A percentile compares a stretch with the other conserved stretches of the same genome.
Evolutionary conservation across 2,888 invertebrate genomes (phyloP).

Genomic region (Epistrophella euchroma): DNA sequence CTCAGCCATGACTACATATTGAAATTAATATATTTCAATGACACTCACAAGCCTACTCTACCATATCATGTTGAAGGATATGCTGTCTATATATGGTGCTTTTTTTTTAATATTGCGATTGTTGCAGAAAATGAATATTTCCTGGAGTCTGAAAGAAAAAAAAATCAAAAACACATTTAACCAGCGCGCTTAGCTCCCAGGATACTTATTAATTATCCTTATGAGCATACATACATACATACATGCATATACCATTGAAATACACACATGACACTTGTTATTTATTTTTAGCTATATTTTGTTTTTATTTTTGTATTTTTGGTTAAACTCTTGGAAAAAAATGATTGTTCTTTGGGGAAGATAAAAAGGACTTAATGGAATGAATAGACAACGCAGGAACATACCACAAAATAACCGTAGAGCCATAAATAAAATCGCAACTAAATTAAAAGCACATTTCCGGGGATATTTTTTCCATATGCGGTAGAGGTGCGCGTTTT

Average conservation of each 20-base stretch:
- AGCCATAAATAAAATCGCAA: slow-evolving; percentile 67
- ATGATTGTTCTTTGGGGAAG: slow-evolving; percentile 11
- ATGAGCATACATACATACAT: background rate
- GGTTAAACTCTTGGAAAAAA: slow-evolving; percentile 9
- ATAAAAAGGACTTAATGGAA: slow-evolving; percentile 30
- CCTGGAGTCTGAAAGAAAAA: background rate
- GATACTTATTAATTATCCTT: slow-evolving; percentile 65
- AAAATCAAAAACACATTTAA: slow-evolving; percentile 45
- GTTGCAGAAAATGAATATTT: slow-evolving; percentile 34
- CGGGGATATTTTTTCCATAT: background rate
- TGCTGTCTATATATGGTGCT: background rate
- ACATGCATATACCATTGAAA: background rate
- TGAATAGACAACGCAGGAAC: slow-evolving; percentile 12
- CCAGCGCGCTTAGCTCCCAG: slow-evolving; percentile 62
- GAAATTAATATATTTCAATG: slow-evolving; percentile 70
- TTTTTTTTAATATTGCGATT: slow-evolving; percentile 21
- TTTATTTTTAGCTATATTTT: slow-evolving; percentile 28
- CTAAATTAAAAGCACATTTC: slow-evolving; percentile 68
- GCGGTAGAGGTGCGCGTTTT: slow-evolving; percentile 43
- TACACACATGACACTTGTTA: slow-evolving; percentile 24
- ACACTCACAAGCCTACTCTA: slow-evolving; percentile 43
- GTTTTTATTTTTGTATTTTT: slow-evolving; percentile 17
- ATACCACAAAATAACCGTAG: slow-evolving; percentile 49
- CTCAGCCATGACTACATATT: slow-evolving; percentile 66
- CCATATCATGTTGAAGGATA: slow-evolving; percentile 39